Base-by-base conservation (phyloP, 2,113 vertebrate genomes). In the Caranx ignobilis region DNA sequence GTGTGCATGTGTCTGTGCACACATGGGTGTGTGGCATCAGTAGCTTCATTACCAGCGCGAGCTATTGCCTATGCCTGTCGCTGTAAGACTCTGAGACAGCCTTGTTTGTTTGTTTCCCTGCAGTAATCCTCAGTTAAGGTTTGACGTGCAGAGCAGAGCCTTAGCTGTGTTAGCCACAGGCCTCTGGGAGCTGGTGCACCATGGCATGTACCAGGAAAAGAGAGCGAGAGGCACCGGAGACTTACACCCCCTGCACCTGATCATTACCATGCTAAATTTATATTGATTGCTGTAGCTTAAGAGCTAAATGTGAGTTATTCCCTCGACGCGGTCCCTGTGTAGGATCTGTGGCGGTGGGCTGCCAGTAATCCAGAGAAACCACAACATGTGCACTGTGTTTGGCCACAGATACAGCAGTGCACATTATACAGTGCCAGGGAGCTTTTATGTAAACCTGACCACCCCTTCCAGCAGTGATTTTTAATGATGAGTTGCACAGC, bases 221-320 rank as follows among this genome's bases (percentile, higher is more conserved):
- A 55, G 79, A n/a, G 48, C 83, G 83, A 66, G 54, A 87, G 85
- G 77, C 91, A 77, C 85, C 34, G 62, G 77, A 91, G 91, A 92
- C 70, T 77, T 82, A 81, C 73, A 85, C 81, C 88, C 86, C 81
- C 81, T 89, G 87, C 84, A 91, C 88, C 87, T 92, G 91, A 94
- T 95, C 91, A 93, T 95, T 94, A 92, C 88, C 91, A 94, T 92
- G 91, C 88, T 93, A 94, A 93, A 94, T 95, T 95, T 91, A 89
- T 95, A 94, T 95, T 92, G 95, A 95, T 95, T 92, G 93, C 85
- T 88, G 81, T 68, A 91, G 91, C 90, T 94, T 93, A 93, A 91
- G 91, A 90, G 91, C 93, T 93, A 92, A 92, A 93, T 81, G 71
- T 69, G 78, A 93, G 92, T 83, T 84, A 90, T 91, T 95, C 93